These are phyloP conservation scores for Notocelia uddmanniana DNA, from an alignment of 2,888 invertebrate genomes.

Conservation along the genomic window DNA sequence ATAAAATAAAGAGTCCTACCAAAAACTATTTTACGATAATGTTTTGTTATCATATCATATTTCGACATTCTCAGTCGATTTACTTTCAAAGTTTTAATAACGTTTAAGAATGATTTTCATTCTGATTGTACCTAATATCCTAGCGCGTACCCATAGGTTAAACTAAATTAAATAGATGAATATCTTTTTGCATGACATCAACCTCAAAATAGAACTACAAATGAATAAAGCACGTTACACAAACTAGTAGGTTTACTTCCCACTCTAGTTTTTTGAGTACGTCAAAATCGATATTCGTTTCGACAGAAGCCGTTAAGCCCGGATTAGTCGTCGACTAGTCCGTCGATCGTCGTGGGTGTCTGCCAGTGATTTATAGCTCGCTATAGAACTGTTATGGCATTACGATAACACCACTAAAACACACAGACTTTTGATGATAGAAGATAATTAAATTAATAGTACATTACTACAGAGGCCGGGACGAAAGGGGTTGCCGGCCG, in stretches of 20 bases:
- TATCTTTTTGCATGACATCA: constrained; percentile 18
- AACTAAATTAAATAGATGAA: no score
- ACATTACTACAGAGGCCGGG: no score
- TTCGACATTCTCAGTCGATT: not conserved
- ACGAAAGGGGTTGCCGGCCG: no score
- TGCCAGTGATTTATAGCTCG: constrained; percentile 70
- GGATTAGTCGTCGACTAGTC: constrained; percentile 53
- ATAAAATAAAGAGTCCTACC: not conserved
- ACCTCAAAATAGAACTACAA: not conserved
- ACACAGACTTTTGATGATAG: constrained; percentile 47
- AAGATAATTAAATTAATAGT: constrained; percentile 38
- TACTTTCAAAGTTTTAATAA: not conserved
- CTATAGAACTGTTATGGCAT: constrained; percentile 62
- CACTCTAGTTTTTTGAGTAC: constrained; percentile 44
- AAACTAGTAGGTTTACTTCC: constrained; percentile 42
- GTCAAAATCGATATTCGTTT: constrained; percentile 60
- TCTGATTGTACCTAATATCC: not conserved
- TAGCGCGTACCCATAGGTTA: not conserved
- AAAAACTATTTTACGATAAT: no score
- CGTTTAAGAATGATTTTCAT: no score
- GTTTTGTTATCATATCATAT: no score
- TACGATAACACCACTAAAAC: constrained; percentile 66
- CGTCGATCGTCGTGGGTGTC: constrained; percentile 77
- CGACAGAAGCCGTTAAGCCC: constrained; percentile 63
- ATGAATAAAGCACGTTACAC: constrained; percentile 34